Evolutionary conservation across 92 coral and sea anemone species (phyloP).

Genomic region (Porites evermanni): DNA sequence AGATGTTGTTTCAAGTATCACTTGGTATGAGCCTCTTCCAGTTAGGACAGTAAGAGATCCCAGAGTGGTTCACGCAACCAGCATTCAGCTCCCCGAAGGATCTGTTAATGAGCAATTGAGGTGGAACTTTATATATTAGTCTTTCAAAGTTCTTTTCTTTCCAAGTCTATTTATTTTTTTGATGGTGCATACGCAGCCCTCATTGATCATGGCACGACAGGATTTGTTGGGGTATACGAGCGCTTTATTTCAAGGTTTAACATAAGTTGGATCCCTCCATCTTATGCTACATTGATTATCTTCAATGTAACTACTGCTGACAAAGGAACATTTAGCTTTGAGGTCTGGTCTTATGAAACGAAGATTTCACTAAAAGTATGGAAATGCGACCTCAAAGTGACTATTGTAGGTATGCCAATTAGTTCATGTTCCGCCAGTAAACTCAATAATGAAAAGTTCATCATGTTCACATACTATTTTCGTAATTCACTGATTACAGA

Average conservation of each 20-base stretch:
- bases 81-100: not conserved
- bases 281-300: not conserved
- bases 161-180: too few relatives aligned
- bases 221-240: not conserved
- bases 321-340: not conserved
- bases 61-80: not conserved
- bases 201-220: too few relatives aligned
- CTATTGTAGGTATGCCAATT: too few relatives aligned
- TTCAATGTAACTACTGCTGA: conserved; percentile 11
- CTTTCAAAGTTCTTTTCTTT: not conserved
- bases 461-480: too few relatives aligned
- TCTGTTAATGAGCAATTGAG: not conserved
- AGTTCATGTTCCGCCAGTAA: too few relatives aligned
- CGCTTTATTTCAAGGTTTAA: not conserved
- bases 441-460: too few relatives aligned
- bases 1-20: not conserved
- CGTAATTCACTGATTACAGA: too few relatives aligned
- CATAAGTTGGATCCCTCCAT: not conserved
- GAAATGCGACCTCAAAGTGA: too few relatives aligned
- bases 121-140: conserved; percentile 10
- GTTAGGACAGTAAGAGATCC: not conserved
- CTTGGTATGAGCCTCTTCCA: not conserved
- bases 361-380: too few relatives aligned
- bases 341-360: not conserved
- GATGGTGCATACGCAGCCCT: too few relatives aligned